Evolutionary conservation across 2,797 vertebrate genomes (phyloP).

Genomic region (Podargus strigoides): DNA sequence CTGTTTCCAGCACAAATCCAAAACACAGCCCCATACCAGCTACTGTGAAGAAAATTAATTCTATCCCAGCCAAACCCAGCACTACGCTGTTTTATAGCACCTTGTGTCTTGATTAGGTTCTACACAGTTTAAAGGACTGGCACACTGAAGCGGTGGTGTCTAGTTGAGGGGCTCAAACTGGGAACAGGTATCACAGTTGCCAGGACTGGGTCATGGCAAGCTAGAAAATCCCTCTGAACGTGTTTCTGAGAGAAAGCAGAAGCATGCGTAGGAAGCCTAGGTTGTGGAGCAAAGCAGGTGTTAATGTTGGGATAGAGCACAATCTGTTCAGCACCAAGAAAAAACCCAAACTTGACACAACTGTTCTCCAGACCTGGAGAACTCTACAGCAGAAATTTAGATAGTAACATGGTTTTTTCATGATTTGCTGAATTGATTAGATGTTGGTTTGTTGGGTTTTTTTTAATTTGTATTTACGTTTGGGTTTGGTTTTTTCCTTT

Average conservation of each 20-base stretch:
- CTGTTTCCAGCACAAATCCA: no score
- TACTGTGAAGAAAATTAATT: no score
- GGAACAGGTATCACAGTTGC: neutral
- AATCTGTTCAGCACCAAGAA: neutral
- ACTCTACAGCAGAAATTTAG: neutral
- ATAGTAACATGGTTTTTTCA: neutral
- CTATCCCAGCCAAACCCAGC: neutral
- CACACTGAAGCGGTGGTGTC: neutral
- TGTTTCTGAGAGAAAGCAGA: neutral
- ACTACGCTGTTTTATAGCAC: neutral
- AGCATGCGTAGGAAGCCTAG: accelerated
- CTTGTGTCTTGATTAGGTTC: neutral
- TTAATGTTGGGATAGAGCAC: neutral
- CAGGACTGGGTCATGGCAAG: neutral
- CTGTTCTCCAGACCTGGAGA: neutral
- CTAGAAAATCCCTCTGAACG: neutral
- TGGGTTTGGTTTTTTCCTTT: neutral
- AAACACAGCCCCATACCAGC: no score
- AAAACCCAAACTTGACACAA: neutral
- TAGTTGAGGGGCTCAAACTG: neutral
- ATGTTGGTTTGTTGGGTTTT: neutral
- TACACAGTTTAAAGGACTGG: neutral
- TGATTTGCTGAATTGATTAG: neutral
- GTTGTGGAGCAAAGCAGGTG: neutral
- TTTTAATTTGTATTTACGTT: neutral